Percentiles rank a stretch among this genome's conserved stretches.
Evolutionary conservation across 2,797 vertebrate species (phyloP).

Genomic region (Danio albolineatus): DNA sequence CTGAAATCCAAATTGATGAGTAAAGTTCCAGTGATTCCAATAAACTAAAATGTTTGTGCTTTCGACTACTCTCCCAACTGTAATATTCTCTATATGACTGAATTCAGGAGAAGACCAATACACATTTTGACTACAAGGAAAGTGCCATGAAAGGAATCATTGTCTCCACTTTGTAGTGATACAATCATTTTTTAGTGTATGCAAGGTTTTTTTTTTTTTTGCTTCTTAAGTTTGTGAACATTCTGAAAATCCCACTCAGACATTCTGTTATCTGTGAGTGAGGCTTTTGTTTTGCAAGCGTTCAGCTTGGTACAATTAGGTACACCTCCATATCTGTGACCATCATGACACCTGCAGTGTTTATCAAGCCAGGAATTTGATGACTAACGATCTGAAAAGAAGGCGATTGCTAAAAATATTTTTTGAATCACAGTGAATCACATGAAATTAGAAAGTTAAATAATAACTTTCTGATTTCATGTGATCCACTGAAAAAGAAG

Average conservation of each 20-base stretch:
- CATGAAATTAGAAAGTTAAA: not conserved
- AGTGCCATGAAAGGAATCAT: not conserved
- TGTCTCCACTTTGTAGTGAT: not conserved
- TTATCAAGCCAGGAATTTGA: not conserved
- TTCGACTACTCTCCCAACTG: too few species aligned
- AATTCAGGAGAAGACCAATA: too few species aligned
- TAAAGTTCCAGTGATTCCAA: too few species aligned
- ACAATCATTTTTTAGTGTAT: not conserved
- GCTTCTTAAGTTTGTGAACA: not conserved
- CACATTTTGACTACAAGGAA: not conserved
- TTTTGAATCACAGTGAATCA: constrained; percentile 15
- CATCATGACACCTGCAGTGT: constrained; percentile 1
- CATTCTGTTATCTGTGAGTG: not conserved
- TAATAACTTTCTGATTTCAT: too few species aligned
- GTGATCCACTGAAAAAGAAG: not conserved
- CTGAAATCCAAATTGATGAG: too few species aligned
- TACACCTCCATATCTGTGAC: constrained; percentile 9
- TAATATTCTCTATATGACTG: too few species aligned
- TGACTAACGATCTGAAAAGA: constrained; percentile 10
- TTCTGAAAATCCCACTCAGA: not conserved
- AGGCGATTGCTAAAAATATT: constrained; percentile 8
- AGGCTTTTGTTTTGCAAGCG: not conserved
- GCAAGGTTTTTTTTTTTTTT: not conserved
- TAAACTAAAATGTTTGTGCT: too few species aligned
- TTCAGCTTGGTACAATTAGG: constrained; percentile 1